Conservation (phyloP, 2,888 invertebrate species). For the Monochamus alternatus region DNA sequence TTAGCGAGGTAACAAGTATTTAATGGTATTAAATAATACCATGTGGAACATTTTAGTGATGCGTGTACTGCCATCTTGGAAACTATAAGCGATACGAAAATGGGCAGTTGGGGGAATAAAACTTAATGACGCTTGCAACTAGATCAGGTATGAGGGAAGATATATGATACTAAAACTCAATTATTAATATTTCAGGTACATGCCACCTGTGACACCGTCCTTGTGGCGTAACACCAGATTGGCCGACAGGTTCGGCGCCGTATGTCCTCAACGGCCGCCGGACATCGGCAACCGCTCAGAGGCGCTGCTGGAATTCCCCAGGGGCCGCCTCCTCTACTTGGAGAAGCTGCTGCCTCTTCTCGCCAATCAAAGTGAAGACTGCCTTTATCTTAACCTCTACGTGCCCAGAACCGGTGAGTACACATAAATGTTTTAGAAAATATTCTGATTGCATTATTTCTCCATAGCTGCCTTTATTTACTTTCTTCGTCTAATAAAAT, state of each 20-base stretch:
- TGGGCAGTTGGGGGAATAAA: too few relatives aligned
- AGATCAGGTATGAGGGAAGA: too few relatives aligned
- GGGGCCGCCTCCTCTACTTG: constrained; percentile 87
- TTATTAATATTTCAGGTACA: constrained; percentile 76
- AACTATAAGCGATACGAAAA: too few relatives aligned
- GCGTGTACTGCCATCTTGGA: too few relatives aligned
- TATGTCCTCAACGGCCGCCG: constrained; percentile 89
- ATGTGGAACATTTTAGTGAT: too few relatives aligned
- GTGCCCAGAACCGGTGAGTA: constrained; percentile 85
- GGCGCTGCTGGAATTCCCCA: constrained; percentile 83
- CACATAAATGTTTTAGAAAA: not conserved
- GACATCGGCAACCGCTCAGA: constrained; percentile 76
- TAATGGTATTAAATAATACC: too few relatives aligned
- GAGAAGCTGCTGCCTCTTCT: constrained; percentile 88
- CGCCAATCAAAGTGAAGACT: constrained; percentile 97
- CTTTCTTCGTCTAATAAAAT: too few relatives aligned
- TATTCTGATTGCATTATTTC: not conserved
- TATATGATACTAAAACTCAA: constrained; percentile 14
- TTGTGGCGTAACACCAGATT: constrained; percentile 87
- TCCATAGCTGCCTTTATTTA: too few relatives aligned
- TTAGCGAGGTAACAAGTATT: too few relatives aligned
- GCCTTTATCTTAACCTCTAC: constrained; percentile 97
- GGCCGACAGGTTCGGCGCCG: constrained; percentile 87
- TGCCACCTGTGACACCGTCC: constrained; percentile 95
- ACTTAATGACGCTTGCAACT: too few relatives aligned